Evolutionary conservation across 2,888 invertebrate genomes (phyloP).

Genomic region (Chrysotoxum bicinctum): DNA sequence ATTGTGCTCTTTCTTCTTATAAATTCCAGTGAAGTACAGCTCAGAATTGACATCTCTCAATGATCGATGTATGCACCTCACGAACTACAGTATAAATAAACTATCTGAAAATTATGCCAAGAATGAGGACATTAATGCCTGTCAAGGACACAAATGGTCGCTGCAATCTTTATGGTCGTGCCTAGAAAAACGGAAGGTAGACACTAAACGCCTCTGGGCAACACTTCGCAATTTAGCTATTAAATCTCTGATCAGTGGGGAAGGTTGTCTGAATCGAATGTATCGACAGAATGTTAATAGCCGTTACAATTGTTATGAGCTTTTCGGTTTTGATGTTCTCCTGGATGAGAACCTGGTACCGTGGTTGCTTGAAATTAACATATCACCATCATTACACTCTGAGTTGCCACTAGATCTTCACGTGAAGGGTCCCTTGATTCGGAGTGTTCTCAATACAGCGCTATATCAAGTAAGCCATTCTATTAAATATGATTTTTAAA

Average conservation of each 20-base stretch:
- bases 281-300: slow-evolving; percentile 89
- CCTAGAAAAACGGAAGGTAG: slow-evolving; percentile 85
- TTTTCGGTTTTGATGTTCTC: slow-evolving; percentile 97
- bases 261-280: slow-evolving; percentile 88
- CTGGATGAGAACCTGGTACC: slow-evolving; percentile 95
- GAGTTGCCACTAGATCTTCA: slow-evolving; percentile 93
- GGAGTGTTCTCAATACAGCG: slow-evolving; percentile 94
- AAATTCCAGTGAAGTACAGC: slow-evolving; percentile 88
- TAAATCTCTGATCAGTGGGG: slow-evolving; percentile 95
- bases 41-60: slow-evolving; percentile 89
- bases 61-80: slow-evolving; percentile 95
- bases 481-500: not conserved
- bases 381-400: slow-evolving; percentile 94
- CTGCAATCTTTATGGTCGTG: slow-evolving; percentile 86
- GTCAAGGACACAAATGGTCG: slow-evolving; percentile 97
- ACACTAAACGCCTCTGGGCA: slow-evolving; percentile 91
- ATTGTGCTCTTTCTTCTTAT: not conserved
- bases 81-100: slow-evolving; percentile 96
- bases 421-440: slow-evolving; percentile 96
- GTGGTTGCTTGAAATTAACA: slow-evolving; percentile 97
- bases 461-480: slow-evolving; percentile 89
- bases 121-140: slow-evolving; percentile 94
- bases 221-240: slow-evolving; percentile 94
- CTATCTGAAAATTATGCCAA: slow-evolving; percentile 92
- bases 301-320: slow-evolving; percentile 94